Conservation (phyloP, 2,113 vertebrate genomes). For the Mohoua ochrocephala region DNA sequence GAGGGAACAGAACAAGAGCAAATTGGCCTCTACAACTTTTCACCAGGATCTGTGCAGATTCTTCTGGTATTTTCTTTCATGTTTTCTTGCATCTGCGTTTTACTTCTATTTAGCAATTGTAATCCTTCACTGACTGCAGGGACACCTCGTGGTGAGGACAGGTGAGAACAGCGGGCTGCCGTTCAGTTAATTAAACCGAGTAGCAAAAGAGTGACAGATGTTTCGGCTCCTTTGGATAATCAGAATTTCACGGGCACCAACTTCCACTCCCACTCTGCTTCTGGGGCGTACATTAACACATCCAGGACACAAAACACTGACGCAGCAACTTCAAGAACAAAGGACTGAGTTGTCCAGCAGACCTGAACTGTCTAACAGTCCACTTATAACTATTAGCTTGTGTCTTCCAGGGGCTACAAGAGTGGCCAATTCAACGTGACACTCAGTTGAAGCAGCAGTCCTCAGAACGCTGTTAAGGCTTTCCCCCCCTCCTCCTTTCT, state of each 20-base stretch:
- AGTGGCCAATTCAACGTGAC: not conserved
- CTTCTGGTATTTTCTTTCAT: slow-evolving; percentile 18
- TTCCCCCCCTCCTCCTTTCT: not conserved
- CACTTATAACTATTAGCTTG: not conserved
- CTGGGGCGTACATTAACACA: not conserved
- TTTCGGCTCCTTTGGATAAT: slow-evolving; percentile 31
- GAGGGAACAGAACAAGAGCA: not conserved
- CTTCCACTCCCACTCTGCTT: slow-evolving; percentile 6
- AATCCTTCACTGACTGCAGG: slow-evolving; percentile 34
- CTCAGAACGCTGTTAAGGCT: rapidly evolving
- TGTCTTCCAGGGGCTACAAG: not conserved
- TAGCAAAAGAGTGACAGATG: slow-evolving; percentile 12
- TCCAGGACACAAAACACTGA: not conserved
- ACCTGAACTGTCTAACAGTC: not conserved
- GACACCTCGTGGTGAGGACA: slow-evolving; percentile 54
- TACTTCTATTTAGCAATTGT: not conserved
- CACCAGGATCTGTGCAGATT: not conserved
- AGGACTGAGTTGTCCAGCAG: not conserved
- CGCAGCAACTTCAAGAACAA: not conserved
- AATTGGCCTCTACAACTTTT: not conserved
- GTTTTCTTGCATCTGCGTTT: not conserved
- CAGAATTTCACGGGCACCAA: not conserved
- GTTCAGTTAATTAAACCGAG: slow-evolving; percentile 1
- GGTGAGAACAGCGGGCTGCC: slow-evolving; percentile 18
- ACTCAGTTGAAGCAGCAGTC: not conserved